Evolutionary conservation across 2,797 vertebrate species (phyloP).

Genomic region (Balearica regulorum): DNA sequence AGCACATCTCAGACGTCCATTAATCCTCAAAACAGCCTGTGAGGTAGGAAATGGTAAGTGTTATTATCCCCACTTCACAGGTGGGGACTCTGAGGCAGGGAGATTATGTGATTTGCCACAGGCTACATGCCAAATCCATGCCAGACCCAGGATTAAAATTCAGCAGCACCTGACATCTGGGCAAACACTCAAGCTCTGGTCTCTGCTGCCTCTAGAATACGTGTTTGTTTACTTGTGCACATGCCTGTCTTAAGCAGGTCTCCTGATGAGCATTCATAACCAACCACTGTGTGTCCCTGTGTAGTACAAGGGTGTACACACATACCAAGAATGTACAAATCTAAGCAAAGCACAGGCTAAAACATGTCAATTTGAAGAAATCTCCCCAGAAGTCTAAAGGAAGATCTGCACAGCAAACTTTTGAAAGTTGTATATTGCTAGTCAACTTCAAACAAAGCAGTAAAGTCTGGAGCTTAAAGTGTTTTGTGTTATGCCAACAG

Average conservation of each 20-base stretch:
- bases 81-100: slow-evolving; percentile 39
- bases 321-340: not conserved
- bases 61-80: slow-evolving; percentile 60
- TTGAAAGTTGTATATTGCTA: not conserved
- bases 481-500: slow-evolving; percentile 32
- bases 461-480: not conserved
- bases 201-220: slow-evolving; percentile 34
- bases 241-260: not conserved
- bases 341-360: slow-evolving; percentile 7
- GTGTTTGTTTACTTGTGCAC: not conserved
- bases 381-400: slow-evolving; percentile 11
- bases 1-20: slow-evolving; percentile 59
- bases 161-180: slow-evolving; percentile 61
- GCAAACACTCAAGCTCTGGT: slow-evolving; percentile 17
- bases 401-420: not conserved
- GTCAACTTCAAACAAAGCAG: slow-evolving; percentile 35
- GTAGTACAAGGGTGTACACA: not conserved
- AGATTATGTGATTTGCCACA: slow-evolving; percentile 63
- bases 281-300: not conserved
- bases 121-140: slow-evolving; percentile 45
- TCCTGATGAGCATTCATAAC: not conserved
- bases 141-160: slow-evolving; percentile 62
- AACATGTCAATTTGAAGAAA: slow-evolving; percentile 35
- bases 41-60: slow-evolving; percentile 58
- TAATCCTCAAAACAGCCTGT: slow-evolving; percentile 61